Evolutionary conservation across 2,888 invertebrate species (phyloP).

Genomic region (Dugesia japonica): DNA sequence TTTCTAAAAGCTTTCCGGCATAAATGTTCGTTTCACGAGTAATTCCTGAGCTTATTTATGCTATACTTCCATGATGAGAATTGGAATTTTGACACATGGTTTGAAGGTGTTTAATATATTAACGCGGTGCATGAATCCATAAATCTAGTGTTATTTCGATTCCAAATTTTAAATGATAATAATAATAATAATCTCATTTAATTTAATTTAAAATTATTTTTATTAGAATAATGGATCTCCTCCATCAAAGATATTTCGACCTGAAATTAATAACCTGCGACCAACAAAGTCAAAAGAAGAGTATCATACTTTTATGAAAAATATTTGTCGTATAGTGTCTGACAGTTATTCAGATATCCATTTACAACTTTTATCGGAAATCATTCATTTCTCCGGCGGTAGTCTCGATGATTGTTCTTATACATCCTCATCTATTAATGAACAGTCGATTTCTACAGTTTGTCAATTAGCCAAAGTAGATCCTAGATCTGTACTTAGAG

Average conservation of each 20-base stretch:
- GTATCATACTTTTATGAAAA: background rate
- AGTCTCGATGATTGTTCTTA: constrained; percentile 2
- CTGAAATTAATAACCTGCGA: background rate
- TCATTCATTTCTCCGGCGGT: background rate
- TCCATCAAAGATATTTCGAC: background rate
- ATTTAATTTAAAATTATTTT: background rate
- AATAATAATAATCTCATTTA: too few species aligned
- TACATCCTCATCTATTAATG: background rate
- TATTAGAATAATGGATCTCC: constrained; percentile 7
- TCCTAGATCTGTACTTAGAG: background rate
- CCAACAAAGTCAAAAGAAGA: background rate
- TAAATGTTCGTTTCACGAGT: too few species aligned
- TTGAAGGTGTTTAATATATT: too few species aligned
- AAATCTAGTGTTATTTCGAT: too few species aligned
- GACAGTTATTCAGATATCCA: constrained; percentile 12
- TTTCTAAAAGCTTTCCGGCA: too few species aligned
- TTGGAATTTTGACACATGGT: too few species aligned
- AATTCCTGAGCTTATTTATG: too few species aligned
- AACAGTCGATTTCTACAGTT: background rate
- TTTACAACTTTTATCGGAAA: background rate
- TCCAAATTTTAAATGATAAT: too few species aligned
- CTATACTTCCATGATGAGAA: too few species aligned
- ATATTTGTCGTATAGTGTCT: background rate
- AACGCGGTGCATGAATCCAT: too few species aligned
- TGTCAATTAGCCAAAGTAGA: background rate